These are phyloP conservation scores for Piezodorus guildinii DNA, from an alignment of 1,140 invertebrate genomes.

Conservation along the genomic window DNA sequence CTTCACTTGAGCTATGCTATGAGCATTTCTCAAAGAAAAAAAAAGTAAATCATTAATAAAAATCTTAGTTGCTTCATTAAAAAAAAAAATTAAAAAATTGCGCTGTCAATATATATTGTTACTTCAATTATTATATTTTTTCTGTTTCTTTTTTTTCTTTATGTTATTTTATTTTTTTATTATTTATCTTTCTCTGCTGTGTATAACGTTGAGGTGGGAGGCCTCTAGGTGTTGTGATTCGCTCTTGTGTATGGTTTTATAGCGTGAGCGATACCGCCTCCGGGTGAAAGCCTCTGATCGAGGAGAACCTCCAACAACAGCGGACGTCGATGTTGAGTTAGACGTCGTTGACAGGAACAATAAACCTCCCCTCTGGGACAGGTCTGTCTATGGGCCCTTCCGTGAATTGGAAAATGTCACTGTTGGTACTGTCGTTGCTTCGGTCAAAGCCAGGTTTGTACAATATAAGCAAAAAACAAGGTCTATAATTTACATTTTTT, in stretches of 20 bases:
- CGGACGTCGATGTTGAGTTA: slow-evolving; percentile 91
- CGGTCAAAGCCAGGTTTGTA: slow-evolving; percentile 93
- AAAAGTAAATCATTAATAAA: background rate
- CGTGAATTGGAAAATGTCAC: slow-evolving; percentile 95
- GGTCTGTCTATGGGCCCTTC: slow-evolving; percentile 85
- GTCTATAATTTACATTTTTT: background rate
- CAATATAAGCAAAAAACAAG: slow-evolving; percentile 37
- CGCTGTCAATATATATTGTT: background rate
- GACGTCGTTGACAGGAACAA: slow-evolving; percentile 95
- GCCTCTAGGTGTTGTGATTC: slow-evolving; percentile 10
- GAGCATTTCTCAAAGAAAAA: background rate
- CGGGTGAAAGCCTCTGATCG: slow-evolving; percentile 85
- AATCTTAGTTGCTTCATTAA: background rate
- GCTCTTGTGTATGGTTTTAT: slow-evolving; percentile 31
- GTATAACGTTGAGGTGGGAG: slow-evolving; percentile 8
- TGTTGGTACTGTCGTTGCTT: slow-evolving; percentile 91
- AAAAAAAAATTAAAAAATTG: background rate
- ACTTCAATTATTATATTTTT: background rate
- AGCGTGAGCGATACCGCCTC: slow-evolving; percentile 89
- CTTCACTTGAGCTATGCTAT: slow-evolving; percentile 10
- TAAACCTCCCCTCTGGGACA: slow-evolving; percentile 92
- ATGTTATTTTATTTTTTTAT: slow-evolving; percentile 22
- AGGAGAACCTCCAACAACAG: slow-evolving; percentile 73
- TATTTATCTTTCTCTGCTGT: slow-evolving; percentile 19
- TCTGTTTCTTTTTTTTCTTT: slow-evolving; percentile 3